Conservation (phyloP, 2,113 vertebrate species). For the Osmerus mordax region DNA sequence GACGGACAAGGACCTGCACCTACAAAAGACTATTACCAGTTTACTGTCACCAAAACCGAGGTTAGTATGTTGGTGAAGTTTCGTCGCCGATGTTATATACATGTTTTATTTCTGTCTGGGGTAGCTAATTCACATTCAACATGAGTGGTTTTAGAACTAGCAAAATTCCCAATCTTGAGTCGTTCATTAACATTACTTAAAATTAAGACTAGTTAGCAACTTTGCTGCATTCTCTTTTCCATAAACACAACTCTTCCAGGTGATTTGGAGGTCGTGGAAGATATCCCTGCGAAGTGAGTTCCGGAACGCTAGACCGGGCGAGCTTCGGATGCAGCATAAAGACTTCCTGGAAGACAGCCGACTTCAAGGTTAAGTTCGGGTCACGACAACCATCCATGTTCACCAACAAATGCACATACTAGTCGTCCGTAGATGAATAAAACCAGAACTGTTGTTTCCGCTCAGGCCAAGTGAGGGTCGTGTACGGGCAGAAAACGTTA, state of each 20-base stretch:
- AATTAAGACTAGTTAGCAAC: not conserved
- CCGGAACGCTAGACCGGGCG: constrained; percentile 68
- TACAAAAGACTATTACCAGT: constrained; percentile 70
- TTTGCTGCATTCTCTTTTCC: not conserved
- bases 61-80: constrained; percentile 60
- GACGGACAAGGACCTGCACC: constrained; percentile 67
- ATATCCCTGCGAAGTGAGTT: constrained; percentile 72
- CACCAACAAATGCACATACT: too few relatives aligned
- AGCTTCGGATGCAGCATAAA: constrained; percentile 68
- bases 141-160: not conserved
- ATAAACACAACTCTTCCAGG: constrained; percentile 44
- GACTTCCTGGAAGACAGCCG: constrained; percentile 72
- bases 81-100: not conserved
- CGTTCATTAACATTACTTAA: too few relatives aligned
- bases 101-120: not conserved
- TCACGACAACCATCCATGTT: too few relatives aligned
- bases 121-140: too few relatives aligned
- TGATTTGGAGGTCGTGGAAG: constrained; percentile 83
- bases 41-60: constrained; percentile 64
- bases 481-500: constrained; percentile 74
- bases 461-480: constrained; percentile 69
- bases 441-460: not conserved
- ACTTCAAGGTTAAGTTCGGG: constrained; percentile 71
- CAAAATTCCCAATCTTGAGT: not conserved
- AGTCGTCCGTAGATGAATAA: not conserved